These are phyloP conservation scores for Brenthis hecate DNA, from an alignment of 2,888 invertebrate genomes.

Conservation along the genomic window DNA sequence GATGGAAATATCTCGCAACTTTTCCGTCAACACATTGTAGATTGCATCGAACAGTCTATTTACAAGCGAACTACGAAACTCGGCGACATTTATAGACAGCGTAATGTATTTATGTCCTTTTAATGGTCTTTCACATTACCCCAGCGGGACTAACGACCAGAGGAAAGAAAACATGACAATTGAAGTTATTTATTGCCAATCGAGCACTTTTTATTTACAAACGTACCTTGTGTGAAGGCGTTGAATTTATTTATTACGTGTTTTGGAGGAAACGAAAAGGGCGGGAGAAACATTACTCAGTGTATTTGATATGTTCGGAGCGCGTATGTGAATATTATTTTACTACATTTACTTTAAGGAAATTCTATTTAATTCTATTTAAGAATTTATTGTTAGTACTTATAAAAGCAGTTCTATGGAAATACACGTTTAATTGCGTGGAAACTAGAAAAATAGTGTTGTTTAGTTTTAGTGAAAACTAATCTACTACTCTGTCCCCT, in stretches of 20 bases:
- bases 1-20: conserved; percentile 40
- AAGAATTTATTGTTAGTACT: too few species aligned
- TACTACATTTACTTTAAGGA: not conserved
- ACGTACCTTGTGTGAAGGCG: conserved; percentile 25
- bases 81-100: conserved; percentile 68
- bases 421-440: too few species aligned
- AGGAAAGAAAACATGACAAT: conserved; percentile 69
- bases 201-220: conserved; percentile 39
- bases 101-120: conserved; percentile 77
- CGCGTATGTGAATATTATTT: not conserved
- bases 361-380: too few species aligned
- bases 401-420: too few species aligned
- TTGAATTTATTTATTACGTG: conserved; percentile 25
- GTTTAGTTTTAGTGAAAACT: too few species aligned
- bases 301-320: conserved; percentile 12
- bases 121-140: conserved; percentile 77
- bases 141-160: conserved; percentile 53
- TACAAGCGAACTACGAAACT: conserved; percentile 49
- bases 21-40: conserved; percentile 46
- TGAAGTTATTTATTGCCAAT: conserved; percentile 65
- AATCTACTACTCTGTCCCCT: not conserved
- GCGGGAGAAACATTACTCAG: conserved; percentile 10
- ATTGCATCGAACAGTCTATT: conserved; percentile 45
- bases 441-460: too few species aligned
- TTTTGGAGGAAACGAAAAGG: conserved; percentile 13